Base-by-base conservation (phyloP, 2,113 vertebrate species). In the Entomyzon cyanotis region DNA sequence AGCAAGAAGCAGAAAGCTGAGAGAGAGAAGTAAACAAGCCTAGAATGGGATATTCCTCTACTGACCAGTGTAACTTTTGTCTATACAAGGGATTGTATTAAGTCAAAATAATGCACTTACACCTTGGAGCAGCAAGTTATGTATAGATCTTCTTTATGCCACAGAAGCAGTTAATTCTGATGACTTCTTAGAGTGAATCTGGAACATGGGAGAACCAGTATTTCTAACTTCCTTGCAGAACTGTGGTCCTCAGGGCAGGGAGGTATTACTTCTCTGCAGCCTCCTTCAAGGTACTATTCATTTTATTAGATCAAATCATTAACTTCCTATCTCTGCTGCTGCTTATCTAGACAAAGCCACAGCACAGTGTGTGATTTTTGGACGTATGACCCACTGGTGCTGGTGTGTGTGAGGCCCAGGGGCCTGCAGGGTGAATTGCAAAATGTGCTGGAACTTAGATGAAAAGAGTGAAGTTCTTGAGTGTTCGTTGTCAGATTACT, bases 381-480 rank as follows among this genome's bases (percentile, higher is more conserved):
- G 80, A 63, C 63, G 25, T 12, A 1, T n/a, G 63, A 25, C 7
- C 28, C 2, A 0, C 15, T 1, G 0, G 11, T 68, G 24, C 62
- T 60, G n/a, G 3, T 68, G 24, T 68, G 24, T 46, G 24, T 75
- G 30, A 69, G 39, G 50, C 21, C 23, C 52, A 21, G 49, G 24
- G 46, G 27, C 2, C 59, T 1, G 4, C 46, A 37, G 73, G 16
- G 7, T 8, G 25, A 74, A 31, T 20, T 60, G 44, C 58, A 53
- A 50, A 76, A 42, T 16, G 3, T 11, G 17, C 23, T 59, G 55
- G 52, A 70, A 35, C 39, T 70, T 5, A 11, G 31, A 42, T 37
- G 16, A 3, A 30, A 78, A 81, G 42, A 65, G 41, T 19, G 12
- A 80, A 84, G 73, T 67, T 90, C 63, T 35, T 56, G 49, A n/a